A percentile compares a stretch with the other conserved stretches of the same genome.
Evolutionary conservation across 2,888 invertebrate genomes (phyloP).

Genomic region (Drosophila monieri): DNA sequence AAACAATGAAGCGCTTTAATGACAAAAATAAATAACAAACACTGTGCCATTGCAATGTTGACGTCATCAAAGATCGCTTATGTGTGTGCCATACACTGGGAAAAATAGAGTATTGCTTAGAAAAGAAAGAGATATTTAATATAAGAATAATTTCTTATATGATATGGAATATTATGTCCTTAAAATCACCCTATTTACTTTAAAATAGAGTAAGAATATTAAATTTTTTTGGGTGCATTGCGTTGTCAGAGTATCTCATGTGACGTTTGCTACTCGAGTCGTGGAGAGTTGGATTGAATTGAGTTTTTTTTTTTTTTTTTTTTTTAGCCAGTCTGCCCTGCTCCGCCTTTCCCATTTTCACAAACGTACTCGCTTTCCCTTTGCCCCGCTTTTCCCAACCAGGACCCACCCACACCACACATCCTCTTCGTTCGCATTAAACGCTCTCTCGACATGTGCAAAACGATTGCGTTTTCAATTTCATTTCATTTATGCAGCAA

Average conservation of each 20-base stretch:
- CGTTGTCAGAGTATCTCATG: slow-evolving; percentile 24
- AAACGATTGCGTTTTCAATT: slow-evolving; percentile 73
- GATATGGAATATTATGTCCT: no score
- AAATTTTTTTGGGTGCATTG: background rate
- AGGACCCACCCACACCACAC: background rate
- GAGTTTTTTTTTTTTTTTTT: slow-evolving; percentile 31
- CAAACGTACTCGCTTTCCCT: slow-evolving; percentile 6
- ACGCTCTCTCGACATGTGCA: slow-evolving; percentile 52
- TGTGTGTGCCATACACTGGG: background rate
- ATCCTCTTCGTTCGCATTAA: slow-evolving; percentile 26
- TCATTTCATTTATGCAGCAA: slow-evolving; percentile 51
- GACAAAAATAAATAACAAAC: slow-evolving; percentile 71
- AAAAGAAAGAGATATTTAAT: background rate
- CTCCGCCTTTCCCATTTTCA: slow-evolving; percentile 9
- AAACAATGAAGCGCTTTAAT: slow-evolving; percentile 60
- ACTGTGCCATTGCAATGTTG: slow-evolving; percentile 49
- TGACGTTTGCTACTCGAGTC: slow-evolving; percentile 45
- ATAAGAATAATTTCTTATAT: no score
- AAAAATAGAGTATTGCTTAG: background rate
- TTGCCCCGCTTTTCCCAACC: slow-evolving; percentile 10
- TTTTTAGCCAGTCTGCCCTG: slow-evolving; percentile 1
- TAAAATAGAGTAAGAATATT: background rate
- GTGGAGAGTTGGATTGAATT: slow-evolving; percentile 35
- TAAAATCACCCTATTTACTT: background rate
- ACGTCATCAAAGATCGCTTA: slow-evolving; percentile 40